These are phyloP conservation scores for Synergus umbraculus DNA, from an alignment of 2,888 invertebrate species.

Conservation along the genomic window DNA sequence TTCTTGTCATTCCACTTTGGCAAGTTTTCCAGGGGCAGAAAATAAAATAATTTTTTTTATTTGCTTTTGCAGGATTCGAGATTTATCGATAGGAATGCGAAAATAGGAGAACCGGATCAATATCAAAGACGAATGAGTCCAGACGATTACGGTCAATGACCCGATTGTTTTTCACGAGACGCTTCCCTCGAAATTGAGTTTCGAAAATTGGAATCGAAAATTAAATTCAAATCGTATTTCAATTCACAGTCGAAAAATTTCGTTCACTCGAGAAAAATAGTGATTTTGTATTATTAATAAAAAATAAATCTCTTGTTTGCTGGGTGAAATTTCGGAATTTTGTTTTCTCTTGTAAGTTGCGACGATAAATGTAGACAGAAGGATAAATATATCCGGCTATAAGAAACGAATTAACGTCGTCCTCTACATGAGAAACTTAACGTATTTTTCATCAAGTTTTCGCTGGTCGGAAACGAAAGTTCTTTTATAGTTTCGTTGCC, in stretches of 20 bases:
- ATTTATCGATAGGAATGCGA: conserved; percentile 30
- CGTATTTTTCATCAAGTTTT: conserved; percentile 37
- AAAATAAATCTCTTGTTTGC: not conserved
- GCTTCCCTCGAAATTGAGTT: conserved; percentile 9
- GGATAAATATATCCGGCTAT: conserved; percentile 1
- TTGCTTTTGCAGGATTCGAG: not conserved
- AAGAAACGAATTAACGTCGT: conserved; percentile 1
- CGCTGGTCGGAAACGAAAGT: conserved; percentile 20
- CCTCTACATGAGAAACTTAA: conserved; percentile 2
- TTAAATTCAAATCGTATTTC: not conserved
- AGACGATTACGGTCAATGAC: conserved; percentile 38
- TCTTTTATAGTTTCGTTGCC: conserved; percentile 28
- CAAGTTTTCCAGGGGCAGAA: not conserved
- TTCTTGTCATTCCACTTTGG: not conserved
- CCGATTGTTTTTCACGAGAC: conserved; percentile 13
- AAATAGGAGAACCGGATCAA: conserved; percentile 36
- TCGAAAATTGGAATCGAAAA: conserved; percentile 29
- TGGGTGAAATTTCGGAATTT: not conserved
- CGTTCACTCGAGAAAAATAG: too few relatives aligned
- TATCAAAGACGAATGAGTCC: conserved; percentile 32
- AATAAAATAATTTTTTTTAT: conserved; percentile 6
- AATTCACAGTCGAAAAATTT: not conserved
- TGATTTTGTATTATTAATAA: too few relatives aligned
- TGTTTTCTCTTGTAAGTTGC: not conserved
- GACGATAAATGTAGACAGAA: not conserved